A percentile compares a stretch with the other conserved stretches of the same genome.
These are phyloP conservation scores for Cosmia pyralina DNA, from an alignment of 2,888 invertebrate species.

Conservation along the genomic window DNA sequence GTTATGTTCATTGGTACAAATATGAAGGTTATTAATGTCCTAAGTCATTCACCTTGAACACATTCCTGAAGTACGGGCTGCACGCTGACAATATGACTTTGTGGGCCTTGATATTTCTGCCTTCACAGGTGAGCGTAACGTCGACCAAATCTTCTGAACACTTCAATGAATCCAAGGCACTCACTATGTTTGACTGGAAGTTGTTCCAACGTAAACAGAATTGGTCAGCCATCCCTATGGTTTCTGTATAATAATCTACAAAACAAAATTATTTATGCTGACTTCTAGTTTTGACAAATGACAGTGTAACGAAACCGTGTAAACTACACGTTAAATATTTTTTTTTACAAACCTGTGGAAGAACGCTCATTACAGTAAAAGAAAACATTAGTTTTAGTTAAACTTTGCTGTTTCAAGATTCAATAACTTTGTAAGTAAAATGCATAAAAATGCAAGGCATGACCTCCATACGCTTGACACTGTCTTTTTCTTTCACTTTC, in stretches of 20 bases:
- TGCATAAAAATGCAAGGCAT: conserved; percentile 88
- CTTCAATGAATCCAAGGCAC: conserved; percentile 92
- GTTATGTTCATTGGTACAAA: conserved; percentile 73
- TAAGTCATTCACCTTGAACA: conserved; percentile 92
- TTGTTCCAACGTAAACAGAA: conserved; percentile 94
- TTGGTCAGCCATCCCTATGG: conserved; percentile 91
- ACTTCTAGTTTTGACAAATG: conserved; percentile 72
- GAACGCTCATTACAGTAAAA: conserved; percentile 73
- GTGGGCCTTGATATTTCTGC: conserved; percentile 93
- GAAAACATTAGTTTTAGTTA: conserved; percentile 70
- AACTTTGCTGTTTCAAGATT: conserved; percentile 60
- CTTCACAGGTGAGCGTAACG: conserved; percentile 93
- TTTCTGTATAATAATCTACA: conserved; percentile 76
- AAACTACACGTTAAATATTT: conserved; percentile 31
- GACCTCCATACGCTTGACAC: conserved; percentile 86
- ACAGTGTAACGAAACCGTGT: conserved; percentile 60
- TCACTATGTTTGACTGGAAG: conserved; percentile 93
- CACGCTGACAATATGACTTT: conserved; percentile 94
- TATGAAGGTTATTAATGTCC: conserved; percentile 87
- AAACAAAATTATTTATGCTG: conserved; percentile 73
- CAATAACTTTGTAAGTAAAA: conserved; percentile 69
- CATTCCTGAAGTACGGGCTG: conserved; percentile 93
- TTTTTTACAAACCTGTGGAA: conserved; percentile 70
- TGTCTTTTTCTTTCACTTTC: conserved; percentile 85
- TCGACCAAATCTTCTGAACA: conserved; percentile 93